phyloP scores from a whole-genome alignment of 2,797 vertebrate genomes.

The Sebastes hubbsi region DNA sequence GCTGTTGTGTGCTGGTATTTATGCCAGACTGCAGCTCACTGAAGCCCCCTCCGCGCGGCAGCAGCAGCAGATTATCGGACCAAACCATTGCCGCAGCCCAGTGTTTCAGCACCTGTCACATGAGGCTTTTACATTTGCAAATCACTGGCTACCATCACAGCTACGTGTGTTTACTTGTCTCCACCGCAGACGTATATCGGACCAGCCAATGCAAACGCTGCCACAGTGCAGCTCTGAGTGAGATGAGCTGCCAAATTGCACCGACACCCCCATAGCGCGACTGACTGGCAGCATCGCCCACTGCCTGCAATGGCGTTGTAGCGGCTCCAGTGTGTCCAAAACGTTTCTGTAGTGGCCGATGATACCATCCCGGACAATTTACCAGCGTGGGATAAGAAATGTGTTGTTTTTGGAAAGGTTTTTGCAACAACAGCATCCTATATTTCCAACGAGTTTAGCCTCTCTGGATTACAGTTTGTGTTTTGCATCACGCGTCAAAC shows the following conservation, averaged over 20 bases:
- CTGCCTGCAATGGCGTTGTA: conserved; percentile 83
- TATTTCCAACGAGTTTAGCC: conserved; percentile 9
- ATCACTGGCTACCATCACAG: neutral
- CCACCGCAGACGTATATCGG: neutral
- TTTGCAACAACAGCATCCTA: conserved; percentile 27
- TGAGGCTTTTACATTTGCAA: conserved; percentile 26
- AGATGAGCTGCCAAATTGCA: conserved; percentile 38
- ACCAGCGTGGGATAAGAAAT: conserved; percentile 41
- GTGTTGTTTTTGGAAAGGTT: conserved; percentile 24
- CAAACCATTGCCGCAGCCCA: conserved; percentile 78
- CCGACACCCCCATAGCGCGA: conserved; percentile 67
- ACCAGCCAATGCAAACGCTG: neutral
- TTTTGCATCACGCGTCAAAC: conserved; percentile 35
- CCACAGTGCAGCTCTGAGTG: conserved; percentile 16
- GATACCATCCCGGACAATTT: conserved; percentile 53
- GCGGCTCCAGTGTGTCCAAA: conserved; percentile 70
- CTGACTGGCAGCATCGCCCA: conserved; percentile 72
- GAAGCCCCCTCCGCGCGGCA: conserved; percentile 65
- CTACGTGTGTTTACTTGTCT: neutral
- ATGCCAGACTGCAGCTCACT: conserved; percentile 78
- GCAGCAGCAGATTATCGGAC: conserved; percentile 78
- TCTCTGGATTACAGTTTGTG: conserved; percentile 56
- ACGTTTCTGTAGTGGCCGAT: conserved; percentile 61
- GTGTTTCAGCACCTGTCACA: conserved; percentile 80
- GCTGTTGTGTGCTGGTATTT: conserved; percentile 74